Evolutionary conservation across 2,888 invertebrate species (phyloP), one percentile per base, ranked within the genome.

Genomic region (Trissolcus brochymenae): DNA sequence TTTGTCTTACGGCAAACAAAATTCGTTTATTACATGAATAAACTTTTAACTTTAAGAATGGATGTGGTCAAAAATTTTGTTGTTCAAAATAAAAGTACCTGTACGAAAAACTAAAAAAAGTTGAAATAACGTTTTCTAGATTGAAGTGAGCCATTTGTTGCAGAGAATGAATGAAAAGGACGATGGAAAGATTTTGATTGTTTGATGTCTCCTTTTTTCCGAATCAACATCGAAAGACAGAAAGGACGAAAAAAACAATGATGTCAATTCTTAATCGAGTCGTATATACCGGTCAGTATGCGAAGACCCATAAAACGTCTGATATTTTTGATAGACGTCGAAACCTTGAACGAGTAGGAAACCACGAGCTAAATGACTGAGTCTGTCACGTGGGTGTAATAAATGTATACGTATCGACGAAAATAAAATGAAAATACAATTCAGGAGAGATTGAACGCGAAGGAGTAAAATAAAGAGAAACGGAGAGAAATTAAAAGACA

Each of bases 381-480:
- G 73, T 73, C 78, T 70, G 74, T 78, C 70, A 78, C 66, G 74
- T 68, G 73, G 78, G 78, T 70, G 73, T 78, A 78, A 78, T 74
- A 78, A 78, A 78, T 78, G 78, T 68, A 70, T 73, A 74, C 77
- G 73, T 73, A 78, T 70, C 70, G 78, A 66, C 68, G 70, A 76
- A 79, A 74, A 78, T 77, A 71, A 68, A 76, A 75, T 65, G 61
- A 71, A 76, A 74, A 66, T 70, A 66, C 59, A 67, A 59, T 49
- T 76, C 75, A 61, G 64, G 60, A 72, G 55, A 70, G 60, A 64
- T 73, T 70, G 64, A 35, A 70, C 65, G 65, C 64, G 74, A 78
- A 76, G 67, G 61, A 74, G 57, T 65, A 78, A 35, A 35, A 73
- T 65, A 73, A 78, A 74, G 53, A 75, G 75, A 41, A 66, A 49